A percentile compares a stretch with the other conserved stretches of the same genome.
Conservation (phyloP, 2,113 vertebrate species). For the Sinosuthora webbiana region DNA sequence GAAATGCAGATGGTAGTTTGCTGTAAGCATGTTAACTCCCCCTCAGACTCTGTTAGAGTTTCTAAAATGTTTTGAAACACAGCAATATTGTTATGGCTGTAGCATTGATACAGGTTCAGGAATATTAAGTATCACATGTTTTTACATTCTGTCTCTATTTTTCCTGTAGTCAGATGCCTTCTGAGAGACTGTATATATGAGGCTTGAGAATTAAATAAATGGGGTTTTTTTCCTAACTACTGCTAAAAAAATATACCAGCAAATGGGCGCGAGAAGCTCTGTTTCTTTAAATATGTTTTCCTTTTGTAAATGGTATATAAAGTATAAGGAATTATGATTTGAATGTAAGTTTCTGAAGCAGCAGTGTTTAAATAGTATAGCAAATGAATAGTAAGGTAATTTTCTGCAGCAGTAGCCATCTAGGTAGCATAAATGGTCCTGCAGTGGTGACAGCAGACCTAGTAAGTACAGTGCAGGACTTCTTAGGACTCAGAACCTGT, state of each 20-base stretch:
- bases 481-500: neutral
- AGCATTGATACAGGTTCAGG: neutral
- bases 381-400: neutral
- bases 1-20: neutral
- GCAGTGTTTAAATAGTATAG: neutral
- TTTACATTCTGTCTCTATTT: neutral
- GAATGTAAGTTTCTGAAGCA: neutral
- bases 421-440: neutral
- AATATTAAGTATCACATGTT: neutral
- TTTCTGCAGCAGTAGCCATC: neutral
- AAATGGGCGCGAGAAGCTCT: neutral
- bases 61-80: constrained; percentile 15
- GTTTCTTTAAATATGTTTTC: neutral
- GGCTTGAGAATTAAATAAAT: neutral
- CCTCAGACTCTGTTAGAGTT: neutral
- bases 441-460: neutral
- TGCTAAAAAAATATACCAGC: neutral
- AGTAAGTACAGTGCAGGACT: neutral
- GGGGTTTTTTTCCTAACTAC: fast-evolving
- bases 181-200: neutral
- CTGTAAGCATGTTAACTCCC: neutral
- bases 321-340: neutral
- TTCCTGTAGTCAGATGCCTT: neutral
- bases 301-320: neutral
- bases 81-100: constrained; percentile 9